Evolutionary conservation across 2,797 vertebrate genomes (phyloP).

Genomic region (Delichon dasypus): DNA sequence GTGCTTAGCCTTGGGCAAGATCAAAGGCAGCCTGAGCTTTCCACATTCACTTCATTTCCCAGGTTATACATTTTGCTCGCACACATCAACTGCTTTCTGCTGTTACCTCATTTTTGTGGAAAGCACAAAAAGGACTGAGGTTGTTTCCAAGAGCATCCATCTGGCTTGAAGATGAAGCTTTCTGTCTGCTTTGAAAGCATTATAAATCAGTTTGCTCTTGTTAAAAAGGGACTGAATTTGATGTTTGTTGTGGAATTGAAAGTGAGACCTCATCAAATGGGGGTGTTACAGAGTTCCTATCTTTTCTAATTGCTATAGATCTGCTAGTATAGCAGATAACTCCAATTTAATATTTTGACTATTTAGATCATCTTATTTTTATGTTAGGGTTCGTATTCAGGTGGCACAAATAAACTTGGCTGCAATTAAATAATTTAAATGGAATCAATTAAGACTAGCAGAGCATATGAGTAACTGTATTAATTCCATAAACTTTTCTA

Average conservation of each 20-base stretch:
- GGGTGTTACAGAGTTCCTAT: not conserved
- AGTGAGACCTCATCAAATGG: not conserved
- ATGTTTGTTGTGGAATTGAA: not conserved
- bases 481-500: not conserved
- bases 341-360: not conserved
- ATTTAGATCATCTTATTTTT: not conserved
- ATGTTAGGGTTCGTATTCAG: not conserved
- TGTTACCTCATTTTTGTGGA: conserved; percentile 47
- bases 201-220: not conserved
- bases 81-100: not conserved
- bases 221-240: not conserved
- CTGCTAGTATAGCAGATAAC: not conserved
- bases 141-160: not conserved
- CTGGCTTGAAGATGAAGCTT: conserved; percentile 28
- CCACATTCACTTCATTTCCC: not conserved
- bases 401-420: not conserved
- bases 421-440: not conserved
- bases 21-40: conserved; percentile 17
- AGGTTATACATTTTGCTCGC: not conserved
- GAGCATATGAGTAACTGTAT: not conserved
- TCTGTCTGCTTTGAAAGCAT: not conserved
- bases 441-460: not conserved
- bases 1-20: not conserved
- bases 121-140: conserved; percentile 5
- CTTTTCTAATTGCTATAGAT: not conserved